Base-by-base conservation (phyloP, 2,888 invertebrate genomes). In the Cryptophagus acutangulus region DNA sequence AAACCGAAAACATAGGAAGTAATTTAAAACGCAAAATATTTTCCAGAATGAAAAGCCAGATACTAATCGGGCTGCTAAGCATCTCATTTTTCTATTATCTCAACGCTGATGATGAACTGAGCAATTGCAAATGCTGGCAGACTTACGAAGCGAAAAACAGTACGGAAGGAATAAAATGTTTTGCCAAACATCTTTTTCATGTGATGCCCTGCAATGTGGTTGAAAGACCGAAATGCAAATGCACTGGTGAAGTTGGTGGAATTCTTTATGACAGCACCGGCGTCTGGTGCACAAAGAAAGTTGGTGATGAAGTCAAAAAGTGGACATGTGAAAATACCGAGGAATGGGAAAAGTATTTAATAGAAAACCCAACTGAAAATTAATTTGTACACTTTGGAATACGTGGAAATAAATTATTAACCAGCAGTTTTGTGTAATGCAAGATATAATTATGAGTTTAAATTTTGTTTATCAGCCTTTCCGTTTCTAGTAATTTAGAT, bases 291-390 rank as follows among this genome's bases (percentile, higher is more conserved):
- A 8, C 42, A 2, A 25, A 38, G 5, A 47, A 45, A 16, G 35
- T 29, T 13, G 49, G 46, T 4, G 41, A 35, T 10, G 44, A 46
- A 24, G 17, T 38, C 1, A 41, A 36, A 18, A 43, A 39, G 18
- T 51, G 51, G 51, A 17, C 13, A 2, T 51, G 51, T 25, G 51
- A 51, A 26, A 51, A 51, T 26, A 33, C 31, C 18, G 40, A 38
- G 6, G 49, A 51, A 2, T 51, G 51, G 51, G 43, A 43, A 3
- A 18, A 15, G 16, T 51, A 48, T 29, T 44, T 12, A 6, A 31
- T 31, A 3, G 16, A 31, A 31, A 29, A 29, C 6, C 8, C n/a
- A n/a, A n/a, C n/a, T n/a, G n/a, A n/a, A n/a, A n/a, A n/a, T n/a
- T n/a, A n/a, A n/a, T n/a, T n/a, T n/a, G n/a, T n/a, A n/a, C n/a